Evolutionary conservation across 2,888 invertebrate genomes (phyloP).

Genomic region (Mystacides longicornis): DNA sequence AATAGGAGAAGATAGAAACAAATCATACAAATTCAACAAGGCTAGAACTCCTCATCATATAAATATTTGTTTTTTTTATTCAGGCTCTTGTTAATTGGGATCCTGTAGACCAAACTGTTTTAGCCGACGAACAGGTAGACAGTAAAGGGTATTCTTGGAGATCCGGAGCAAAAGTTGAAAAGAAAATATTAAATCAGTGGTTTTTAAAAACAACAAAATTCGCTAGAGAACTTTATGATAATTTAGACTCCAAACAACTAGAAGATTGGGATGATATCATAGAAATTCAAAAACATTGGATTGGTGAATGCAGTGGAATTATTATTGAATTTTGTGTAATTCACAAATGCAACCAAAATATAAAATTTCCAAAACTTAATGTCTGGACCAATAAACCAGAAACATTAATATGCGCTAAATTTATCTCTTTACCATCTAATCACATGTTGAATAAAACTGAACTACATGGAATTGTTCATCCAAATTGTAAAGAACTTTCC

Average conservation of each 20-base stretch:
- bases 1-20: no score
- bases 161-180: constrained; percentile 91
- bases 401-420: constrained; percentile 60
- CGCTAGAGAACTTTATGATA: constrained; percentile 64
- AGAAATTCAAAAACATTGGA: constrained; percentile 82
- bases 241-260: constrained; percentile 59
- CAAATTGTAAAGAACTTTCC: constrained; percentile 33
- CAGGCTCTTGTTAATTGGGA: constrained; percentile 96
- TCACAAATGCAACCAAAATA: constrained; percentile 27
- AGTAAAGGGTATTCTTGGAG: constrained; percentile 88
- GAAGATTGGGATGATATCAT: constrained; percentile 80
- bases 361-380: constrained; percentile 32
- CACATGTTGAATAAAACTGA: constrained; percentile 46
- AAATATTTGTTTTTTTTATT: constrained; percentile 4
- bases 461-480: constrained; percentile 28
- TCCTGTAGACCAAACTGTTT: constrained; percentile 92
- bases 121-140: constrained; percentile 98
- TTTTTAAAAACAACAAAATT: constrained; percentile 84
- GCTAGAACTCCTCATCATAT: no score
- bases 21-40: no score
- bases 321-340: constrained; percentile 57
- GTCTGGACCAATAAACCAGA: constrained; percentile 74
- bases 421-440: constrained; percentile 55
- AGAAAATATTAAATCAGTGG: constrained; percentile 87
- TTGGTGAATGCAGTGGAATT: constrained; percentile 77